These are phyloP conservation scores for Portevinia maculata DNA, from an alignment of 2,888 invertebrate species.

Conservation along the genomic window DNA sequence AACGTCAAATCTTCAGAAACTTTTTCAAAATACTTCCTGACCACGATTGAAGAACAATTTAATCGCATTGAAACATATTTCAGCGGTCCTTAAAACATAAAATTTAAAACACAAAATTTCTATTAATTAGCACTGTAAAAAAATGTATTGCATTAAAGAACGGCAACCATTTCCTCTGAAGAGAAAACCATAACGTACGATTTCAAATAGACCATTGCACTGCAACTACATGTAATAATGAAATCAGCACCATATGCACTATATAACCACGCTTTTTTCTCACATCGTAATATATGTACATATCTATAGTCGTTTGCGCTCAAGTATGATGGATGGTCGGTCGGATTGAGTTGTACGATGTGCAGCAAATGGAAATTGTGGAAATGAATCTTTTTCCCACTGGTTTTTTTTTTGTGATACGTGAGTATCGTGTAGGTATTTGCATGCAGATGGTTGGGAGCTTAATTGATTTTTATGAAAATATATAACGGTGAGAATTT, in stretches of 20 bases:
- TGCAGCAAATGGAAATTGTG: constrained; percentile 38
- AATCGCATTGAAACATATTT: too few relatives aligned
- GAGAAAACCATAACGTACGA: constrained; percentile 33
- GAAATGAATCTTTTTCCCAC: background rate
- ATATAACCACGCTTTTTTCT: background rate
- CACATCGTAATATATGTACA: background rate
- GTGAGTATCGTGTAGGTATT: background rate
- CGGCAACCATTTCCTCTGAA: constrained; percentile 5
- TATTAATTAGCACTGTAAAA: background rate
- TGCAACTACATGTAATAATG: background rate
- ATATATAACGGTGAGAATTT: constrained; percentile 12
- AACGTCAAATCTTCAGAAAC: too few relatives aligned
- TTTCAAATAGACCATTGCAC: constrained; percentile 17
- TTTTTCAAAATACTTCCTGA: too few relatives aligned
- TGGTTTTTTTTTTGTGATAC: background rate
- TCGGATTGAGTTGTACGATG: constrained; percentile 21
- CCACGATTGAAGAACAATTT: too few relatives aligned
- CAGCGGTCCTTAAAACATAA: too few relatives aligned
- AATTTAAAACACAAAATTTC: too few relatives aligned
- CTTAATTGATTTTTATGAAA: constrained; percentile 8
- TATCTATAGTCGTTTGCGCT: constrained; percentile 17
- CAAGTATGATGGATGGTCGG: constrained; percentile 39
- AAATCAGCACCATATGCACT: constrained; percentile 19
- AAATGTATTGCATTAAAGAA: background rate
- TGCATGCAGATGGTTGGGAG: background rate